Conservation (phyloP, 2,113 vertebrate species). For the Hiodon tergisus region DNA sequence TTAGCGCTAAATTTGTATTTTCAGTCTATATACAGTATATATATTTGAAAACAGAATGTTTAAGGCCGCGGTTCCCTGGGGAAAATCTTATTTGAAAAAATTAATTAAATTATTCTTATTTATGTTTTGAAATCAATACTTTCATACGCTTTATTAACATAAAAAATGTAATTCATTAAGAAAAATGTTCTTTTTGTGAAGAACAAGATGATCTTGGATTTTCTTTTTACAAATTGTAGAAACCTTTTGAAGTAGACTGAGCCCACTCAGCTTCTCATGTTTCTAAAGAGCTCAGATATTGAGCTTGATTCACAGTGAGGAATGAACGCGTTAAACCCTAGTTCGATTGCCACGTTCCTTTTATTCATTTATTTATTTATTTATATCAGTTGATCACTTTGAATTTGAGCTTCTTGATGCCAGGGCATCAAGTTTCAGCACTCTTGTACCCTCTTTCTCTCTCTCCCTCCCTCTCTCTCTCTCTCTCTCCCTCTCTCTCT, state of each 20-base stretch:
- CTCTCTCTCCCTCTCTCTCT: neutral
- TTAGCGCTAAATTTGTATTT: no score
- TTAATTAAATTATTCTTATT: no score
- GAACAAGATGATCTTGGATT: constrained; percentile 56
- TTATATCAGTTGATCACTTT: constrained; percentile 38
- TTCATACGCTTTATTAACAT: no score
- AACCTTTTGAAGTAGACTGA: constrained; percentile 50
- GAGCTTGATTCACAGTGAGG: constrained; percentile 56
- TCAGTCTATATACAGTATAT: no score
- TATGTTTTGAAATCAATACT: no score
- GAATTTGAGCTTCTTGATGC: constrained; percentile 5
- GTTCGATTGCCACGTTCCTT: constrained; percentile 60
- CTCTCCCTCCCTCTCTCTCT: neutral
- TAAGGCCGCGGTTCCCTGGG: no score
- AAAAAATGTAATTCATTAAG: no score
- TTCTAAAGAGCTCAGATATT: constrained; percentile 45
- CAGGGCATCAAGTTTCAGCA: neutral
- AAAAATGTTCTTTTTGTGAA: constrained; percentile 41
- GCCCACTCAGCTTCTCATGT: constrained; percentile 39
- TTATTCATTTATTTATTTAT: constrained; percentile 38
- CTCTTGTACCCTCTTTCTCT: neutral
- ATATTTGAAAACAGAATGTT: no score
- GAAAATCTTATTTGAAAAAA: no score
- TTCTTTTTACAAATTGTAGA: constrained; percentile 35
- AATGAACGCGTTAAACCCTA: constrained; percentile 52